These are phyloP conservation scores for Andinoacara biseriatus DNA, from an alignment of 2,113 vertebrate species.

Conservation along the genomic window DNA sequence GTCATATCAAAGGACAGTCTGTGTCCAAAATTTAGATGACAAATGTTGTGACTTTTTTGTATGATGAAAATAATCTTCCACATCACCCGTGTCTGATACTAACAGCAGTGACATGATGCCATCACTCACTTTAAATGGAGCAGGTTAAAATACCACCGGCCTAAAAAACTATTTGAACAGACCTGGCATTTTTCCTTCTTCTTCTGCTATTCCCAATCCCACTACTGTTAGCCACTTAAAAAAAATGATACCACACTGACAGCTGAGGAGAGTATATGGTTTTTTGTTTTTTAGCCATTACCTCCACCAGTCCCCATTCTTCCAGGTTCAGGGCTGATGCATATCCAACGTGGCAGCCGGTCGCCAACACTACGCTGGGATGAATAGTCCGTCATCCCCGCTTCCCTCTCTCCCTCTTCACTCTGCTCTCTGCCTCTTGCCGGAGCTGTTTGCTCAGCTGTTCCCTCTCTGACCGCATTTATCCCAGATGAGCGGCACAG, in stretches of 20 bases:
- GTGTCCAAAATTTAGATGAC: background rate
- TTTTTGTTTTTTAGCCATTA: slow-evolving; percentile 37
- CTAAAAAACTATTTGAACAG: background rate
- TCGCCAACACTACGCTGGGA: slow-evolving; percentile 57
- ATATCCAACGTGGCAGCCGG: slow-evolving; percentile 75
- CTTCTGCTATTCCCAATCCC: background rate
- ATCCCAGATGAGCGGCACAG: slow-evolving; percentile 75
- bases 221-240: background rate
- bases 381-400: slow-evolving; percentile 67
- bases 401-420: slow-evolving; percentile 39
- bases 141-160: background rate
- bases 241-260: background rate
- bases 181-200: background rate
- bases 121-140: background rate
- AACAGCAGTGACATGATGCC: background rate
- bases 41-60: background rate
- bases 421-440: slow-evolving; percentile 62
- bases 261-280: background rate
- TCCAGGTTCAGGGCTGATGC: slow-evolving; percentile 58
- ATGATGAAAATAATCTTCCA: background rate
- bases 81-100: background rate
- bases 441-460: slow-evolving; percentile 75
- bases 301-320: slow-evolving; percentile 54
- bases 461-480: slow-evolving; percentile 73
- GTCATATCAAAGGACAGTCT: background rate